These are phyloP conservation scores for Centruroides sculpturatus DNA, from an alignment of 1,140 invertebrate genomes.

Conservation along the genomic window DNA sequence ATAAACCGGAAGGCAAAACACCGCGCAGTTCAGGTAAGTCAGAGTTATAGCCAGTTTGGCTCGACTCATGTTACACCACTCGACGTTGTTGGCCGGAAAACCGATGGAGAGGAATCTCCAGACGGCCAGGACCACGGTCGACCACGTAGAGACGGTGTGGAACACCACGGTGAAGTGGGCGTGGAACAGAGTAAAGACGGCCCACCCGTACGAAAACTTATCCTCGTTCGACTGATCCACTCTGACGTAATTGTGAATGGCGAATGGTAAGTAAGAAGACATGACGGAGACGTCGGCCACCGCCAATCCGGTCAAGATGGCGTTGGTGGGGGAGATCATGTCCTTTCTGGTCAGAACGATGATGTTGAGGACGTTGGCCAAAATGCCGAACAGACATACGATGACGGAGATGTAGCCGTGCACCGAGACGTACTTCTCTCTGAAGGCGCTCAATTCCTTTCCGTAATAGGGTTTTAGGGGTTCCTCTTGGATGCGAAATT, in stretches of 20 bases:
- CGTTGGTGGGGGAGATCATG: constrained; percentile 67
- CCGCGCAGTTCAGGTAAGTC: constrained; percentile 52
- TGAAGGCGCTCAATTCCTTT: constrained; percentile 19
- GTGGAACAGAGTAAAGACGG: constrained; percentile 35
- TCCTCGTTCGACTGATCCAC: constrained; percentile 26
- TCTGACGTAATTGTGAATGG: constrained; percentile 51
- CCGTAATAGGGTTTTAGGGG: constrained; percentile 11
- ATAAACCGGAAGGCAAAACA: constrained; percentile 49
- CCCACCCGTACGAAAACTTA: constrained; percentile 56
- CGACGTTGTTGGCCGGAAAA: constrained; percentile 14
- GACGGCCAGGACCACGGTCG: constrained; percentile 76
- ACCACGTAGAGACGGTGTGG: constrained; percentile 83
- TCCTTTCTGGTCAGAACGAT: constrained; percentile 70
- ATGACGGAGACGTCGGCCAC: constrained; percentile 73
- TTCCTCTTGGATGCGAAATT: background rate
- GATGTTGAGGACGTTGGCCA: constrained; percentile 81
- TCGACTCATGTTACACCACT: constrained; percentile 25
- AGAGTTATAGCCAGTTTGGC: constrained; percentile 58
- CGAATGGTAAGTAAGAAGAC: constrained; percentile 71
- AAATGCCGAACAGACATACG: constrained; percentile 71
- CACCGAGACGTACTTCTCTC: constrained; percentile 27
- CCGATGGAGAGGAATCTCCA: constrained; percentile 81
- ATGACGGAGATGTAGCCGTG: constrained; percentile 55
- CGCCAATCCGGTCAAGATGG: constrained; percentile 65
- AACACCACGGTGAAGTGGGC: constrained; percentile 61